Percentiles rank a stretch among this genome's conserved stretches.
Evolutionary conservation across 2,113 vertebrate genomes (phyloP).

Genomic region (Brachyhypopomus occidentalis): DNA sequence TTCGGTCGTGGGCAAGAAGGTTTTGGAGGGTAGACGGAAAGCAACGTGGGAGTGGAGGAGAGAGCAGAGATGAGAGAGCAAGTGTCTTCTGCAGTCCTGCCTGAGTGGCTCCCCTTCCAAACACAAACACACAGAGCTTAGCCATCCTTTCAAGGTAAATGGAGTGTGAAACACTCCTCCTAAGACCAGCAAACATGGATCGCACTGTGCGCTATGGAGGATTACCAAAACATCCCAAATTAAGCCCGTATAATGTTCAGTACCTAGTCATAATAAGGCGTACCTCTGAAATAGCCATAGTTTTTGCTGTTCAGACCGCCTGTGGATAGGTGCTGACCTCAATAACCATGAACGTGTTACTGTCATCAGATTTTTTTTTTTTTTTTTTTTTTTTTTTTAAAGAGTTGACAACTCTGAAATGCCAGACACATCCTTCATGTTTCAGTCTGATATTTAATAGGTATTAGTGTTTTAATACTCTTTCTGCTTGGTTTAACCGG

Average conservation of each 20-base stretch:
- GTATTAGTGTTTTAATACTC: conserved; percentile 42
- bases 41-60: background rate
- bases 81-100: conserved; percentile 27
- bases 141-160: conserved; percentile 36
- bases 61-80: background rate
- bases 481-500: conserved; percentile 48
- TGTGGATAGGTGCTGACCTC: conserved; percentile 29
- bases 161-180: conserved; percentile 33
- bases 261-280: conserved; percentile 18
- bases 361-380: conserved; percentile 16
- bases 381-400: no score
- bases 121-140: conserved; percentile 35
- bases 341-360: conserved; percentile 26
- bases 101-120: conserved; percentile 8
- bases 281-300: background rate
- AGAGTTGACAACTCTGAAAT: conserved; percentile 15
- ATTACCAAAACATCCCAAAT: conserved; percentile 31
- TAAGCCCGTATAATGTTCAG: conserved; percentile 21
- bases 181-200: conserved; percentile 35
- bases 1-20: no score
- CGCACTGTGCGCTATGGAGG: conserved; percentile 28
- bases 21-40: no score
- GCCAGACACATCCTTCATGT: conserved; percentile 11
- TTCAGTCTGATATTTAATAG: conserved; percentile 27
- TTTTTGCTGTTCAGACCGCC: conserved; percentile 22